phyloP scores from a whole-genome alignment of 2,888 invertebrate species.

The Chirona hameri region DNA sequence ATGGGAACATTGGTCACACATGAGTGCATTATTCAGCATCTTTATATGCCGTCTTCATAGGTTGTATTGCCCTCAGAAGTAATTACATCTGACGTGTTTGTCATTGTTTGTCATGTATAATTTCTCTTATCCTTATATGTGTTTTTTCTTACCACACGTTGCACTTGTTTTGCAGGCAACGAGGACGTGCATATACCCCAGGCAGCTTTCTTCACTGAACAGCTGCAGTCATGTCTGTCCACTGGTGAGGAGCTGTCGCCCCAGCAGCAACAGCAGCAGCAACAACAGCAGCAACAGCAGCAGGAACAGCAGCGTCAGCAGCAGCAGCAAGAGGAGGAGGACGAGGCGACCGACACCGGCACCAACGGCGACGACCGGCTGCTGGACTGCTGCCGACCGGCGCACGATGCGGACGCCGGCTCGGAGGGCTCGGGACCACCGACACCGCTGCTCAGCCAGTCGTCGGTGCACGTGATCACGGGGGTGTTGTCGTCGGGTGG shows the following conservation, averaged over 20 bases:
- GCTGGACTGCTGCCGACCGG: not conserved
- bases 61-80: too few species aligned
- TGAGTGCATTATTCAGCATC: too few species aligned
- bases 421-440: conserved; percentile 29
- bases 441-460: conserved; percentile 30
- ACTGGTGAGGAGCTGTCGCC: conserved; percentile 13
- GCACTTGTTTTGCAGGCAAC: not conserved
- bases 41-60: too few species aligned
- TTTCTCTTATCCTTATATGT: too few species aligned
- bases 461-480: conserved; percentile 26
- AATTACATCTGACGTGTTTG: too few species aligned
- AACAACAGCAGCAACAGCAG: not conserved
- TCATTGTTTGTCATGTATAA: too few species aligned
- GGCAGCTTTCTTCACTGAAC: conserved; percentile 12
- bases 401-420: not conserved
- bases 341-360: not conserved
- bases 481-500: conserved; percentile 6
- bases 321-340: not conserved
- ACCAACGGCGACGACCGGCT: conserved; percentile 4
- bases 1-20: too few species aligned
- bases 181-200: conserved; percentile 25
- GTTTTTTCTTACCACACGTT: too few species aligned
- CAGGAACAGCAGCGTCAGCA: not conserved
- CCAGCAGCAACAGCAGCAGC: conserved; percentile 1
- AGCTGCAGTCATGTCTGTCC: conserved; percentile 8